Evolutionary conservation across 2,797 vertebrate species (phyloP).

Genomic region (Argyrosomus regius): DNA sequence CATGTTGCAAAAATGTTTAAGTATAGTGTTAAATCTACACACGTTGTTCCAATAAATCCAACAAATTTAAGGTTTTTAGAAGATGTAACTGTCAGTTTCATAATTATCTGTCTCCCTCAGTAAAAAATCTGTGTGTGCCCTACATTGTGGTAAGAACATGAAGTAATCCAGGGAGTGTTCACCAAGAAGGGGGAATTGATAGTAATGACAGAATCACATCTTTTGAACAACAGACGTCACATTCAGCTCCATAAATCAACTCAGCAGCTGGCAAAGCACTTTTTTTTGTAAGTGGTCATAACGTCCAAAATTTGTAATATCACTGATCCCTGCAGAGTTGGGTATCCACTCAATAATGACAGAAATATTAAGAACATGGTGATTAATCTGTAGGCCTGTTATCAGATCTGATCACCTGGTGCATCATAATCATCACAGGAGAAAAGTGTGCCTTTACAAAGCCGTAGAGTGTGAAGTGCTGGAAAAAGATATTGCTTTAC

Average conservation of each 20-base stretch:
- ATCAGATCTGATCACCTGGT: not conserved
- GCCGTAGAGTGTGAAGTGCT: not conserved
- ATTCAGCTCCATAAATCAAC: slow-evolving; percentile 6
- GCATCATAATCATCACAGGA: not conserved
- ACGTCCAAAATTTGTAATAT: not conserved
- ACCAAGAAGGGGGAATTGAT: slow-evolving; percentile 12
- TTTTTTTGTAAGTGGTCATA: slow-evolving; percentile 3
- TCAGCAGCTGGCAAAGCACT: slow-evolving; percentile 44
- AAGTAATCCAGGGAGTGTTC: not conserved
- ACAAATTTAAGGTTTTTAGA: too few relatives aligned
- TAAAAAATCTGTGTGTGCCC: not conserved
- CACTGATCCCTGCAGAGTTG: not conserved
- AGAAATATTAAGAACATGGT: not conserved
- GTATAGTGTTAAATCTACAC: not conserved
- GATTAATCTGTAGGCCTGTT: not conserved
- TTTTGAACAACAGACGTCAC: slow-evolving; percentile 8
- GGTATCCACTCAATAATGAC: not conserved
- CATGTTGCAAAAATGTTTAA: not conserved
- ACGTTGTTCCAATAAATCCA: not conserved
- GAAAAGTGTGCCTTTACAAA: not conserved
- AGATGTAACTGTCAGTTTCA: too few relatives aligned
- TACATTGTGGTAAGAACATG: too few relatives aligned
- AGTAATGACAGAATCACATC: slow-evolving; percentile 6
- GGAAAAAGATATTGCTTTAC: too few relatives aligned
- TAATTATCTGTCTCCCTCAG: too few relatives aligned